Percentiles rank a stretch among this genome's conserved stretches.
Evolutionary conservation across 2,797 vertebrate species (phyloP).

Genomic region (Babyrousa celebensis): DNA sequence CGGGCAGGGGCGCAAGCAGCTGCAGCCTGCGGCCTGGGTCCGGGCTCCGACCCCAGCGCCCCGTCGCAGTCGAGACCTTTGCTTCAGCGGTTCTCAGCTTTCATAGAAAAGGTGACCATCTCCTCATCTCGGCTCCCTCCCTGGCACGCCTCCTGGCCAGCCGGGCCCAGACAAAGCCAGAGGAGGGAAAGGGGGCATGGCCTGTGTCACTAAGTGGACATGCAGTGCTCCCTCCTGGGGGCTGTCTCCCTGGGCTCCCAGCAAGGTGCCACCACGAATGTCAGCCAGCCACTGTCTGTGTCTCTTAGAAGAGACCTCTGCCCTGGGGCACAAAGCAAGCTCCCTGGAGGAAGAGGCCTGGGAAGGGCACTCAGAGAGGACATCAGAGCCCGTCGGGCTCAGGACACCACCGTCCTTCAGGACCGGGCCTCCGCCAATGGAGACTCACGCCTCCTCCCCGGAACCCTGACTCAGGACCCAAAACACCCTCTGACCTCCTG

Average conservation of each 20-base stretch:
- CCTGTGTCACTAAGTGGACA: no score
- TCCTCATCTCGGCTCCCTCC: not conserved
- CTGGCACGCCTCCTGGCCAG: not conserved
- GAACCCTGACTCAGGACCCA: not conserved
- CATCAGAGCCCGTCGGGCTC: not conserved
- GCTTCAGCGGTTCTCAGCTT: not conserved
- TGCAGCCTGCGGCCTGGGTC: no score
- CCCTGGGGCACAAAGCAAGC: not conserved
- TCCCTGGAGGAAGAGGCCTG: not conserved
- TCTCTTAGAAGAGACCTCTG: not conserved
- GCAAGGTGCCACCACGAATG: not conserved
- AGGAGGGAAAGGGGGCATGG: not conserved
- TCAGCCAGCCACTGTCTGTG: not conserved
- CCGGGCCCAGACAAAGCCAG: not conserved
- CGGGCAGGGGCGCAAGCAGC: no score
- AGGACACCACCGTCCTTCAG: not conserved
- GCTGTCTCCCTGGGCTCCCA: not conserved
- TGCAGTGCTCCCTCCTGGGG: not conserved
- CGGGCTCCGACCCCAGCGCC: not conserved
- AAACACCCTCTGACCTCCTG: not conserved
- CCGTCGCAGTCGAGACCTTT: not conserved
- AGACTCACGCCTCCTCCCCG: not conserved
- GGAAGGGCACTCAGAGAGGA: no score
- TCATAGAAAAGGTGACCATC: not conserved
- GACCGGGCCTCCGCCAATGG: accelerated